Percentiles rank a stretch among this genome's conserved stretches.
Evolutionary conservation across 2,888 invertebrate genomes (phyloP).

Genomic region (Agonopterix alstromeriana): DNA sequence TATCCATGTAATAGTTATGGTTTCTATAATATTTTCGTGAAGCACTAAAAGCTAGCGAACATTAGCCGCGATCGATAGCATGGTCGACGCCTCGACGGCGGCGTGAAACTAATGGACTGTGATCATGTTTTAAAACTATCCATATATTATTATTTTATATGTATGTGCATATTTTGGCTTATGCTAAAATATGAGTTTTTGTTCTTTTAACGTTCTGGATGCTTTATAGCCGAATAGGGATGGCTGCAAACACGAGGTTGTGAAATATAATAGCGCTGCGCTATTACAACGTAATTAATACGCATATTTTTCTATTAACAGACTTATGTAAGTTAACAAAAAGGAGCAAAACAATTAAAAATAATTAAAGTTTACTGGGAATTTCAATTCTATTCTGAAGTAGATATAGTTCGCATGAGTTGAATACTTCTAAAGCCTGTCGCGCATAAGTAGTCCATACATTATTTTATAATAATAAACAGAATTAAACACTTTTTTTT

Average conservation of each 20-base stretch:
- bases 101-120: constrained; percentile 32
- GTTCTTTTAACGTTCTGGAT: background rate
- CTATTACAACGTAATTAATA: too few relatives aligned
- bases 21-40: background rate
- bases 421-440: too few relatives aligned
- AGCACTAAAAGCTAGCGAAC: constrained; percentile 23
- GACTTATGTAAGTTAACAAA: too few relatives aligned
- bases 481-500: too few relatives aligned
- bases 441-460: too few relatives aligned
- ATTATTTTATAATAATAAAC: too few relatives aligned
- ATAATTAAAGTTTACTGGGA: too few relatives aligned
- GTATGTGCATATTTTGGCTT: background rate
- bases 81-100: constrained; percentile 22
- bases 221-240: background rate
- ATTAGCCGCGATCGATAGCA: constrained; percentile 32
- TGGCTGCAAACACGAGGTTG: background rate
- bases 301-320: too few relatives aligned
- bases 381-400: too few relatives aligned
- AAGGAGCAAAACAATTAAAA: too few relatives aligned
- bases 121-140: constrained; percentile 28
- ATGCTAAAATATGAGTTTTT: background rate
- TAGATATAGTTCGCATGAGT: too few relatives aligned
- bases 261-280: background rate
- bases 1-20: too few relatives aligned
- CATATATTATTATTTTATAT: constrained; percentile 1